Base-by-base conservation (phyloP, 2,888 invertebrate species). In the Oxystoma pomonae region DNA sequence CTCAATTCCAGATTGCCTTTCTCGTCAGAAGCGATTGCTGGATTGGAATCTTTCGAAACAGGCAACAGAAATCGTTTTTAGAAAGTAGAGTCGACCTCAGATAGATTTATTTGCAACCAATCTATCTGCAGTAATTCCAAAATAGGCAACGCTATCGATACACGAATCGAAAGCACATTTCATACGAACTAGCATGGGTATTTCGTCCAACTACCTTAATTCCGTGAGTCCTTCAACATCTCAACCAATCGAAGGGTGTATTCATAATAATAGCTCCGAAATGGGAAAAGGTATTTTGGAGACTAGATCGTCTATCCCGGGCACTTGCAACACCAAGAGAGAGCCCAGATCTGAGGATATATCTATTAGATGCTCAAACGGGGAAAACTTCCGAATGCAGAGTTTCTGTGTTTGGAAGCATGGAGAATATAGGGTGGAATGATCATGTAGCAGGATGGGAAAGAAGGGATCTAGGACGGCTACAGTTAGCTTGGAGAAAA, bases 41-140 rank as follows among this genome's bases (percentile, higher is more conserved):
- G 66, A 69, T 55, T 68, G 69, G 67, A 68, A 69, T 52, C 58
- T 69, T 16, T 57, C 51, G 16, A 52, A 59, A 12, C 21, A 53
- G 55, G n/a, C 66, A 18, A 59, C 61, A 51, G 9, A 51, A n/a
- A 58, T n/a, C 20, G 65, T 67, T 35, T 64, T 68, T 55, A 22
- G 55, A 51, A 67, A 61, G 35, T 69, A 66, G 65, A 62, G 65
- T 18, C 55, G 18, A 12, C 67, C 69, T 5, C 53, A 62, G 17
- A 59, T 67, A 20, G 69, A 69, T 60, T 56, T 69, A 18, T 69
- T 66, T 61, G 69, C 69, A 20, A 62, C 67, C 17, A 35, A 35
- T 35, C 35, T 35, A 35, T 35, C 35, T 35, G 63, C 35, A 55
- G 67, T 69, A 60, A 67, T 68, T 16, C 58, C 61, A 18, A 59